Conservation (phyloP, 2,113 vertebrate species). For the Anguilla rostrata region DNA sequence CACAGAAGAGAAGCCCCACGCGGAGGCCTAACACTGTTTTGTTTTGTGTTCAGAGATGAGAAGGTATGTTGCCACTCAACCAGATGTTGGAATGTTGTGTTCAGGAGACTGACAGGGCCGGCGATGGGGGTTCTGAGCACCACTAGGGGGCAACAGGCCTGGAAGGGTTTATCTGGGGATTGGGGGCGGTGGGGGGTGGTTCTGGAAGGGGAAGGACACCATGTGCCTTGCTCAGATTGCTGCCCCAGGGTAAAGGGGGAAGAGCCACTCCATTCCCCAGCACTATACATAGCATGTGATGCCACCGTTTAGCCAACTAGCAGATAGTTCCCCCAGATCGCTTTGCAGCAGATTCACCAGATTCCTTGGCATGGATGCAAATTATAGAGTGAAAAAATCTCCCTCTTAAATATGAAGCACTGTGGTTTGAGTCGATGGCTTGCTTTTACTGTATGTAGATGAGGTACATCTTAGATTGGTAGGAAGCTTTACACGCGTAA, state of each 20-base stretch:
- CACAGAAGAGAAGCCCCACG: background rate
- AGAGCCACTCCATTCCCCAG: slow-evolving; percentile 22
- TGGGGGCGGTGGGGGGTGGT: background rate
- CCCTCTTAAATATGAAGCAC: slow-evolving; percentile 46
- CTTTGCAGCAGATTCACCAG: slow-evolving; percentile 55
- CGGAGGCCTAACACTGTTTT: background rate
- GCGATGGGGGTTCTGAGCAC: background rate
- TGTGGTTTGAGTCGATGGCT: slow-evolving; percentile 36
- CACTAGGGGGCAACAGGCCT: background rate
- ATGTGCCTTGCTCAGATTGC: slow-evolving; percentile 24
- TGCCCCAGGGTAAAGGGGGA: background rate
- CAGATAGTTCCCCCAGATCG: slow-evolving; percentile 58
- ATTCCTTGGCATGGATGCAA: slow-evolving; percentile 55
- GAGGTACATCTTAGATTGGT: slow-evolving; percentile 40
- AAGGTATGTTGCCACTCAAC: background rate
- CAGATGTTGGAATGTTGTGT: background rate
- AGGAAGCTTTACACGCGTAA: slow-evolving; percentile 44
- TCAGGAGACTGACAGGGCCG: background rate
- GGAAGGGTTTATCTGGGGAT: background rate
- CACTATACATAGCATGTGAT: slow-evolving; percentile 61
- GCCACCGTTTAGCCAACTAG: slow-evolving; percentile 55
- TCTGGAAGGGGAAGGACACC: slow-evolving; percentile 34
- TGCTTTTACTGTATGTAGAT: slow-evolving; percentile 34
- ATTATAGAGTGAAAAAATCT: slow-evolving; percentile 34
- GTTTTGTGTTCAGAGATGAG: background rate